Percentiles rank a stretch among this genome's conserved stretches.
Conservation (phyloP, 2,797 vertebrate genomes). For the Crocodylus rhombifer region DNA sequence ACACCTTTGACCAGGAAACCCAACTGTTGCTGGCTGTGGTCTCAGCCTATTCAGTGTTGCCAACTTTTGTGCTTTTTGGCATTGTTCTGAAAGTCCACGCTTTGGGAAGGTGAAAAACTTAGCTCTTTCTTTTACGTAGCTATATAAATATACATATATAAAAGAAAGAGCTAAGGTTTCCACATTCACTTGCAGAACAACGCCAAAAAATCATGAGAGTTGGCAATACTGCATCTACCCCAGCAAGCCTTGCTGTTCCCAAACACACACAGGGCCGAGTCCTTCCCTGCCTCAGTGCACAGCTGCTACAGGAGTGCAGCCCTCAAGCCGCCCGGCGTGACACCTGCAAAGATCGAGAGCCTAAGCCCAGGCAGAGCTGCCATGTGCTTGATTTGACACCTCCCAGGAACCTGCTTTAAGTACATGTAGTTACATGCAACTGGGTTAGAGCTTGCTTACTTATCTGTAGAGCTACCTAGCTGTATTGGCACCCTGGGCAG, state of each 20-base stretch:
- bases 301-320: background rate
- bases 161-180: too few species aligned
- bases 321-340: background rate
- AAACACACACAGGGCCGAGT: background rate
- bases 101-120: too few species aligned
- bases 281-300: background rate
- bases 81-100: too few species aligned
- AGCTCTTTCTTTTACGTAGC: too few species aligned
- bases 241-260: background rate
- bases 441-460: too few species aligned
- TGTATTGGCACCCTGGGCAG: too few species aligned
- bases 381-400: background rate
- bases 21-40: background rate
- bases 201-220: too few species aligned
- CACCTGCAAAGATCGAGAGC: background rate
- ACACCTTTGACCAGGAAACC: background rate
- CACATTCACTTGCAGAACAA: too few species aligned
- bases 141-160: too few species aligned
- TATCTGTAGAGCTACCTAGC: too few species aligned
- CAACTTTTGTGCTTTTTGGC: background rate
- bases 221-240: background rate
- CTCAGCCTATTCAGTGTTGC: background rate
- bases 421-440: background rate
- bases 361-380: background rate
- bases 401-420: background rate